These are phyloP conservation scores for Sander vitreus DNA, from an alignment of 2,113 vertebrate species.

Conservation along the genomic window DNA sequence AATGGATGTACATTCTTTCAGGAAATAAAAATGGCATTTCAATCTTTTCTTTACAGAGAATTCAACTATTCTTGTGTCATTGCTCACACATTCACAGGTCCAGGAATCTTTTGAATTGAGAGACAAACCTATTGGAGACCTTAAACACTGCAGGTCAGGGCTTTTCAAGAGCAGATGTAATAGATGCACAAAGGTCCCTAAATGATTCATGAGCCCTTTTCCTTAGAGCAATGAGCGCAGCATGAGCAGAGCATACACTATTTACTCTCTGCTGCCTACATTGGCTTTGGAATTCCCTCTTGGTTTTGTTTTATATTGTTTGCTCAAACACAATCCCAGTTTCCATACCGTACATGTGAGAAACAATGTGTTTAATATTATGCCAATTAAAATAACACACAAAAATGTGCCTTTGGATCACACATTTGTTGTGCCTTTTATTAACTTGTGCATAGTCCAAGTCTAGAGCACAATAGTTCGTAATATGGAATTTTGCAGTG, in stretches of 20 bases:
- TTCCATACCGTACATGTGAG: background rate
- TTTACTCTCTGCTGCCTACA: conserved; percentile 11
- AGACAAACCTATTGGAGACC: conserved; percentile 38
- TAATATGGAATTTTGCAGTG: background rate
- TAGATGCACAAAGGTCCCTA: conserved; percentile 42
- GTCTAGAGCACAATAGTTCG: background rate
- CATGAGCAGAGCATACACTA: background rate
- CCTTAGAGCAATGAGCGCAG: conserved; percentile 23
- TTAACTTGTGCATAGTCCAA: background rate
- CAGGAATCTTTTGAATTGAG: conserved; percentile 30
- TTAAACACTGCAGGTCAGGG: conserved; percentile 25
- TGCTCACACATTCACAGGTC: background rate
- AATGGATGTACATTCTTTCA: conserved; percentile 2
- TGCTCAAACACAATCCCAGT: background rate
- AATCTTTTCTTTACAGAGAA: conserved; percentile 11
- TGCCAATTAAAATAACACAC: background rate
- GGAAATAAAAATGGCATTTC: conserved; percentile 32
- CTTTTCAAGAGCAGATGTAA: conserved; percentile 35
- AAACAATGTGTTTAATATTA: background rate
- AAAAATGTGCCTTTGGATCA: background rate
- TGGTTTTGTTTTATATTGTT: background rate
- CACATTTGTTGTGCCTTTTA: background rate
- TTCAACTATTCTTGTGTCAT: background rate
- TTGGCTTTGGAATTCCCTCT: background rate
- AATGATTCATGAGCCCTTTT: conserved; percentile 68